phyloP scores from a whole-genome alignment of 2,797 vertebrate genomes.

The Neoniphon sammara region DNA sequence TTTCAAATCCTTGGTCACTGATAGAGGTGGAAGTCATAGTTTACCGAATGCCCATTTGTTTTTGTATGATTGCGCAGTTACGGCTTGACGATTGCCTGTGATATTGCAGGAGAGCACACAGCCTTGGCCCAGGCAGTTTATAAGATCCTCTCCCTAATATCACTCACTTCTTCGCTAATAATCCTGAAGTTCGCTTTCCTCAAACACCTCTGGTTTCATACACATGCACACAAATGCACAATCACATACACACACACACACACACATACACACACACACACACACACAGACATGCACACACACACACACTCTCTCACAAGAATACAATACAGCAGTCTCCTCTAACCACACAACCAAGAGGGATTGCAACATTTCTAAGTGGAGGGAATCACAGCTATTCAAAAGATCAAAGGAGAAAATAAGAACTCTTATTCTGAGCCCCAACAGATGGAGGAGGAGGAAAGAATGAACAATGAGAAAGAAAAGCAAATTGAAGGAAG shows the following conservation, averaged over 20 bases:
- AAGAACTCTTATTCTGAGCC: conserved; percentile 1
- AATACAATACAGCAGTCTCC: background rate
- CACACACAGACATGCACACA: background rate
- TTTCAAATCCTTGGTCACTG: too few species aligned
- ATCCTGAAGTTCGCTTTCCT: background rate
- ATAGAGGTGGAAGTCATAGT: too few species aligned
- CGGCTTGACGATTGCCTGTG: background rate
- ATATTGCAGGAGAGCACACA: background rate
- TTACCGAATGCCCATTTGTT: too few species aligned
- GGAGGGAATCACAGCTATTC: conserved; percentile 3
- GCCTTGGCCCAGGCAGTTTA: background rate
- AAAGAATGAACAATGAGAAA: background rate
- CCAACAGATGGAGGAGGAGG: conserved; percentile 12
- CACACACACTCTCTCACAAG: background rate
- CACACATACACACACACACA: background rate
- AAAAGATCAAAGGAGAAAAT: conserved; percentile 30
- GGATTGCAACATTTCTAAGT: background rate
- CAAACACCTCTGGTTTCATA: conserved; percentile 1
- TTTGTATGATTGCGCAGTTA: background rate
- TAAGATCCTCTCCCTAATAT: too few species aligned
- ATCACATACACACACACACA: background rate
- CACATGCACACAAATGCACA: background rate
- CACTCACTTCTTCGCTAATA: background rate
- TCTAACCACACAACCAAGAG: background rate
- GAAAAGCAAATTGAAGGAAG: conserved; percentile 4